A percentile compares a stretch with the other conserved stretches of the same genome.
phyloP scores from a whole-genome alignment of 2,113 vertebrate genomes.

The Poecile atricapillus region DNA sequence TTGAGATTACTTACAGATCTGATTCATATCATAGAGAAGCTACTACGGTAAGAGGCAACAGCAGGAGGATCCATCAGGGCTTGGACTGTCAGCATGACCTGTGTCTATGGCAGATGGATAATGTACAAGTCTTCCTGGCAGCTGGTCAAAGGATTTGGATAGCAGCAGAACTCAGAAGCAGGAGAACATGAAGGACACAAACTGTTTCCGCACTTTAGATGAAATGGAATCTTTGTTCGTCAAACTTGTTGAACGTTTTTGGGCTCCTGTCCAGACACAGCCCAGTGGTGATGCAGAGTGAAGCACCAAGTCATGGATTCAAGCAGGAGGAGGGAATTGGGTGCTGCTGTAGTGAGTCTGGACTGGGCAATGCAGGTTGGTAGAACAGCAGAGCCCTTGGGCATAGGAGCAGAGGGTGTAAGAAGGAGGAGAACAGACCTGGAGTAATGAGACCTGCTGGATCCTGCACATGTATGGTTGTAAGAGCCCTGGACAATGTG shows the following conservation, averaged over 20 bases:
- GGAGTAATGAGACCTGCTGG: not conserved
- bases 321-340: too few species aligned
- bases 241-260: not conserved
- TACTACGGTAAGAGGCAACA: not conserved
- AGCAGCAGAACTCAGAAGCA: not conserved
- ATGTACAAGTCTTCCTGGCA: not conserved
- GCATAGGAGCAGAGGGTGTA: accelerated
- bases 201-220: accelerated
- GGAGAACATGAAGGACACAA: not conserved
- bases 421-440: not conserved
- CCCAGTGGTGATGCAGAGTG: not conserved
- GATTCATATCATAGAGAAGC: not conserved
- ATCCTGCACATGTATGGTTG: too few species aligned
- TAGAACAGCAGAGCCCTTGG: not conserved
- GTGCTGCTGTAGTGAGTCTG: accelerated
- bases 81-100: not conserved
- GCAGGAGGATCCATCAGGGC: not conserved
- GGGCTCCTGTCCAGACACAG: not conserved
- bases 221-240: not conserved
- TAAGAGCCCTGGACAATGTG: too few species aligned
- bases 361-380: not conserved
- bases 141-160: not conserved
- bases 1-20: not conserved
- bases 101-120: not conserved
- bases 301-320: not conserved